Evolutionary conservation across 1,140 invertebrate species (phyloP), one percentile per base, ranked within the genome.

Genomic region (Mycetomoellerius zeteki): DNA sequence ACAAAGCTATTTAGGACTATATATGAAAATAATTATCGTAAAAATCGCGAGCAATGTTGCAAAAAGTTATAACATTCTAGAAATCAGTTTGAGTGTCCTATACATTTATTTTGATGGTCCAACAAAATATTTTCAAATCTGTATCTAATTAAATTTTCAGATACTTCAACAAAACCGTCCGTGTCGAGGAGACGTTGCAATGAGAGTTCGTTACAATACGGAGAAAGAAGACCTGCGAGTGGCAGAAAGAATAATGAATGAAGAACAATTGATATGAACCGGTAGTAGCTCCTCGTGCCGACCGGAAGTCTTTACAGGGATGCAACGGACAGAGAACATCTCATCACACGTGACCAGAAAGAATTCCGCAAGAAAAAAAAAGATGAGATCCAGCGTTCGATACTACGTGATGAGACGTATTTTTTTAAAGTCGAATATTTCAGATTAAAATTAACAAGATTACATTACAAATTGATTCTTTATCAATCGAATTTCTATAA

Each of bases 281-380:
- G 67, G 19, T 43, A 30, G 37, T 47, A 30, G 33, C 7, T 84
- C 4, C 6, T 60, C 16, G 37, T 21, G 14, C 19, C 67, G 24
- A 62, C 33, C 52, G 67, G 67, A 82, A 81, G 47, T 37, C 47
- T 10, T 69, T 24, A 69, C 33, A 30, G 30, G 47, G 30, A 37
- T 54, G 10, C 62, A 8, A 12, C 24, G 33, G 37, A 19, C 8
- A 27, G 14, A 30, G 30, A 6, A 43, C 37, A 56, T 30, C 19
- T 47, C 54, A 14, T 47, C 54, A 73, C 8, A 73, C 80, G 80
- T 73, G 67, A 82, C 52, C 8, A 54, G 54, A 73, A 82, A 82
- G 19, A 82, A 47, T 30, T 47, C 54, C 24, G 12, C 60, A 8
- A 71, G n/a, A 43, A 52, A 8, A 71, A 12, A 43, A 52, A 24